Percentiles rank a stretch among this genome's conserved stretches.
phyloP scores from a whole-genome alignment of 2,888 invertebrate genomes.

The Torymus auratus region DNA sequence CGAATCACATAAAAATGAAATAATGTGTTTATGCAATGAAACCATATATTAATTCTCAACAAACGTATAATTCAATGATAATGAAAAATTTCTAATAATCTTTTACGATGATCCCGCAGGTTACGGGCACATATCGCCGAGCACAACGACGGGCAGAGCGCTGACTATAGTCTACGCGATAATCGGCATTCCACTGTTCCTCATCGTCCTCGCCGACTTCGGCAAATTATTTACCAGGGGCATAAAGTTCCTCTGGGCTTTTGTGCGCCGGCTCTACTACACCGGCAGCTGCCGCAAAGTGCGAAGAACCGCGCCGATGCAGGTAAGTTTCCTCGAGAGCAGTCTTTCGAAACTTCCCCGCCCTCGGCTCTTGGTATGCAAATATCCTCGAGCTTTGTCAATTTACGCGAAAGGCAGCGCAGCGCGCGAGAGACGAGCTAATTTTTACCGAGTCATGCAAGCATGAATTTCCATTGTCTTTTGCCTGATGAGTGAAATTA shows the following conservation, averaged over 20 bases:
- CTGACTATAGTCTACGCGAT: constrained; percentile 95
- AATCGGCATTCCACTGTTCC: constrained; percentile 96
- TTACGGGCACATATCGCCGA: constrained; percentile 97
- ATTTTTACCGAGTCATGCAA: too few species aligned
- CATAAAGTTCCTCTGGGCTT: constrained; percentile 94
- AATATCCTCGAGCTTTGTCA: too few species aligned
- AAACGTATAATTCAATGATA: too few species aligned
- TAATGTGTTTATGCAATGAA: constrained; percentile 45
- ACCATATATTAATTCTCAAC: too few species aligned
- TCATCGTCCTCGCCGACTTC: constrained; percentile 95
- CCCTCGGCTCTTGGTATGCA: too few species aligned
- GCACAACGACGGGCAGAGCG: constrained; percentile 89
- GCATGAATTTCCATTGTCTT: too few species aligned
- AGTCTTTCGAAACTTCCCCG: background rate
- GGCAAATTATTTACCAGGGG: constrained; percentile 92
- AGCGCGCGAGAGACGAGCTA: too few species aligned
- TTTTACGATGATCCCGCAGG: constrained; percentile 79
- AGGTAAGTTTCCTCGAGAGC: constrained; percentile 77
- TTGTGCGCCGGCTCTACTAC: constrained; percentile 88
- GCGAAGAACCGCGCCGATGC: constrained; percentile 85
- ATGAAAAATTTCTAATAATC: too few species aligned
- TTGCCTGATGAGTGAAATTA: too few species aligned
- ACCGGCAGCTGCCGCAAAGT: constrained; percentile 90
- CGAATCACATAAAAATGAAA: background rate
- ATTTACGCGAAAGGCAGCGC: too few species aligned